Evolutionary conservation across 2,888 invertebrate genomes (phyloP), one percentile per base, ranked within the genome.

Genomic region (Julus scanicus): DNA sequence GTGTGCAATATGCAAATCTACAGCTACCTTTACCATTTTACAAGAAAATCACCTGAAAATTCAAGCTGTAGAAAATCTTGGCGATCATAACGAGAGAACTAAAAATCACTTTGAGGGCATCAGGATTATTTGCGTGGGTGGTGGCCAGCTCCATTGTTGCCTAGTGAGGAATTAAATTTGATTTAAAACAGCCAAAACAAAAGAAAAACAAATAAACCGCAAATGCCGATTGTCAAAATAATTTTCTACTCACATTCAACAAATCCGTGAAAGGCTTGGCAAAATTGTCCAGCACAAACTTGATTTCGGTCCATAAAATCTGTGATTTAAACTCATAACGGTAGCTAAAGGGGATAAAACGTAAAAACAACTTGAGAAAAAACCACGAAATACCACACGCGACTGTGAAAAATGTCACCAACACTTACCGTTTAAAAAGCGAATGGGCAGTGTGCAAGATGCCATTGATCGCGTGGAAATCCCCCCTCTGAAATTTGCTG

Each of bases 41-140:
- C 20, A 4, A n/a, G 9, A 29, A 1, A 20, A 91, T 91, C 91
- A 94, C 94, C 94, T 99, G 99, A 90, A 95, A 97, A 93, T 99
- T 99, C 37, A 99, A 94, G 0, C 99, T 99, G 92, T 97, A 97
- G 93, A 99, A 99, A 87, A 99, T 97, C 93, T 99, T 98, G 91
- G 96, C 96, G 89, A 98, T 96, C 44, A 98, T 93, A 39, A 96
- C 95, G 57, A 99, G 93, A 0, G 98, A 98, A 88, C 96, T 95
- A 91, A 97, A 98, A 90, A 99, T 96, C 5, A 98, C 94, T 92
- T 95, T 95, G 57, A 98, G 93, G 0, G 97, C 97, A 91, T 95
- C 95, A 0, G 94, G 94, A 92, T 98, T 97, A 91, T 94, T 94
- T 2, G 95, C 95, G 91, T 98, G 96, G 86, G 94, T 94, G 90